Evolutionary conservation across 1,140 invertebrate genomes (phyloP), one percentile per base, ranked within the genome.

Genomic region (Zelostemma sp.): DNA sequence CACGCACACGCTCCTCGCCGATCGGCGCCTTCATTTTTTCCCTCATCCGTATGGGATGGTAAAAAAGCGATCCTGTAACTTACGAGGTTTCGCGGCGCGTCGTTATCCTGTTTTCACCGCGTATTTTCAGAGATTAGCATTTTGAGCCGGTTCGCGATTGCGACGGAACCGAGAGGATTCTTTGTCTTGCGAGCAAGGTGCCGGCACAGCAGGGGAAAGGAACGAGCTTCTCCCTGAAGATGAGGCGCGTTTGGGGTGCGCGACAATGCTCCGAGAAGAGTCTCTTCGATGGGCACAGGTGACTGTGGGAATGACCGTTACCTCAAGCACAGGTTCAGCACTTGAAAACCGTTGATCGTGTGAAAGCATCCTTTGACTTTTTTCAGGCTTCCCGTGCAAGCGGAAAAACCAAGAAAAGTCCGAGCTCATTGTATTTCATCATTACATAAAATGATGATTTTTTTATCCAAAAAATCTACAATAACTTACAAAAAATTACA

Each of bases 281-380:
- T 74, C 72, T 77, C 68, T 78, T 72, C 72, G 48, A 61, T 35
- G 64, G 63, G 68, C 64, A 82, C 81, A 83, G 80, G 80, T 83
- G 80, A 80, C 77, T 83, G 80, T 83, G 81, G 80, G 80, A 83
- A 83, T 83, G 80, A 78, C 81, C 81, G 81, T 83, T 83, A 75
- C 53, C 43, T 53, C 59, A 62, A 75, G 77, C 81, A n/a, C n/a
- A 83, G 81, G 81, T 83, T 82, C 62, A 40, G 18, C 25, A 19
- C 31, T 19, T 49, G 15, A 12, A 12, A n/a, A 73, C 76, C 73
- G 73, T 77, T 72, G 71, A 60, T 75, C 74, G 77, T 79, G 77
- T 77, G 77, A 77, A 77, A 51, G 31, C 38, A 53, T 54, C 14
- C 48, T 25, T 28, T 5, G 18, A 31, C 3, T 28, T 28, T 49